Evolutionary conservation across 64 coral and sea anemone species (phyloP).

Genomic region (Hydrozoanthus tunicans): DNA sequence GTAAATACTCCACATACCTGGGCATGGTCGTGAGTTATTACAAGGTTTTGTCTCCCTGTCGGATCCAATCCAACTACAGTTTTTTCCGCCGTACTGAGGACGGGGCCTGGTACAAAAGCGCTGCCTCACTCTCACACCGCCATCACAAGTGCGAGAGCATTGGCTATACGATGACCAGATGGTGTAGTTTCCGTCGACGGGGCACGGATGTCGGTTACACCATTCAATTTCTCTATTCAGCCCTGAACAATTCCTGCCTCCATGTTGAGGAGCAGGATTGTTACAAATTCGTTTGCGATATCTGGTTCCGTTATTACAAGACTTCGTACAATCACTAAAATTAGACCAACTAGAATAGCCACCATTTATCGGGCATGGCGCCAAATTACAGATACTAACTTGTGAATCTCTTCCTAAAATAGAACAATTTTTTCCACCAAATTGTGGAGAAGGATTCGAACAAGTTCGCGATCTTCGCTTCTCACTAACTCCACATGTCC

Average conservation of each 20-base stretch:
- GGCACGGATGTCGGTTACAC: slow-evolving; percentile 33
- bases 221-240: background rate
- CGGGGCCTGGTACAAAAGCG: slow-evolving; percentile 33
- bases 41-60: slow-evolving; percentile 17
- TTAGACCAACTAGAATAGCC: slow-evolving; percentile 65
- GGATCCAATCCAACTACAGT: slow-evolving; percentile 30
- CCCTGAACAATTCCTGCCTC: slow-evolving; percentile 23
- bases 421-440: slow-evolving; percentile 65
- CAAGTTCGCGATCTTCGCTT: slow-evolving; percentile 65
- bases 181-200: slow-evolving; percentile 26
- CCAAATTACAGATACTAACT: slow-evolving; percentile 16
- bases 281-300: slow-evolving; percentile 20
- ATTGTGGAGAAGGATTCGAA: slow-evolving; percentile 66
- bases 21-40: slow-evolving; percentile 35
- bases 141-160: slow-evolving; percentile 46
- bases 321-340: slow-evolving; percentile 56
- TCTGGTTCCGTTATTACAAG: slow-evolving; percentile 53
- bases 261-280: slow-evolving; percentile 31
- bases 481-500: slow-evolving; percentile 55
- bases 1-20: slow-evolving; percentile 9
- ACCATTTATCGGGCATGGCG: slow-evolving; percentile 64
- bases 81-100: slow-evolving; percentile 32
- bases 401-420: slow-evolving; percentile 19
- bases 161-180: slow-evolving; percentile 26
- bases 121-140: slow-evolving; percentile 28